Base-by-base conservation (phyloP, 2,888 invertebrate species). In the Chrysolina oricalcia region DNA sequence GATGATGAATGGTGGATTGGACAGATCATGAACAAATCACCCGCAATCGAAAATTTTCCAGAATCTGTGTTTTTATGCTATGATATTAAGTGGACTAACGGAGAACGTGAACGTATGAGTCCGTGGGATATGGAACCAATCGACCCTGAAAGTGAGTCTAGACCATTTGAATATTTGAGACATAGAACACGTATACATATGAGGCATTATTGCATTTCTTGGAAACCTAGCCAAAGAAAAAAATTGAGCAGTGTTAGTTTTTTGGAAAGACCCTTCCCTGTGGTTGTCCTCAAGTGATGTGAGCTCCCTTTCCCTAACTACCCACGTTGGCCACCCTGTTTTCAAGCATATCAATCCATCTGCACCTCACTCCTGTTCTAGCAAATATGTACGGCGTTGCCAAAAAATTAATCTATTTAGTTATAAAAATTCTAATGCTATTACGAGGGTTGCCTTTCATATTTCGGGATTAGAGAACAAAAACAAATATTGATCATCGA, bases 1-100 rank as follows among this genome's bases (percentile, higher is more conserved):
- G 97, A 98, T 86, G 97, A 98, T 87, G 94, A 94, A 65, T 99
- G 99, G 99, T 99, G 98, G 98, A 94, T 95, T 87, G 99, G 99
- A 0, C 92, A 92, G 74, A 94, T 97, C 46, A 91, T 92, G 79
- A 91, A 92, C 0, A 92, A 93, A 72, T 92, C 92, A 81, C 92
- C 94, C 0, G 89, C 93, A 21, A 92, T 92, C 75, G 89, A 91
- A 2, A 91, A 92, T 72, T 94, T 92, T 86, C 93, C 94, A 0
- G 92, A 94, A 82, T 95, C 95, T 0, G 91, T 92, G 79, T 96
- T 96, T 86, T 93, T 95, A 90, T 95, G 95, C 82, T 94, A 93
- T 79, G 88, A 88, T 81, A 87, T 89, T 15, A 91, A 93, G 73
- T 99, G 98, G 98, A 98, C 98, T 88, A 98, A 96, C 87, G 97